Conservation (phyloP, 2,113 vertebrate genomes). For the rat (Rattus norvegicus) region DNA sequence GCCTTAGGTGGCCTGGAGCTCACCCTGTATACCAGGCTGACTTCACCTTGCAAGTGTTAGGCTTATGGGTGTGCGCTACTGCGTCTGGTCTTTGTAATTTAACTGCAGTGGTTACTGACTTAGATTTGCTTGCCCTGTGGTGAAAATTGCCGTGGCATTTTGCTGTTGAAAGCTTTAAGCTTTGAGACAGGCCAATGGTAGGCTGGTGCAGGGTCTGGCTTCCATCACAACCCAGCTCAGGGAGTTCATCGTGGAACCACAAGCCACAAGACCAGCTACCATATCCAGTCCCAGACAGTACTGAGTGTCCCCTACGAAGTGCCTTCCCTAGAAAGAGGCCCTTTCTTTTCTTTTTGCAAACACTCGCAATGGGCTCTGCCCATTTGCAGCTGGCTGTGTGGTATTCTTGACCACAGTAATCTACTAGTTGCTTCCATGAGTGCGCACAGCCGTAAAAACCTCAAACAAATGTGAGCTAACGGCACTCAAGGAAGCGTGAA, state of each 20-base stretch:
- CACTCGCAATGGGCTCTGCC: background rate
- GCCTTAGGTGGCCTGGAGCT: background rate
- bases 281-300: background rate
- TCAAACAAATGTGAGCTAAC: background rate
- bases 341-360: conserved; percentile 25
- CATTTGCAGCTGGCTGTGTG: background rate
- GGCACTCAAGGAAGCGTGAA: background rate
- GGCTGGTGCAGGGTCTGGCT: background rate
- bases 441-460: background rate
- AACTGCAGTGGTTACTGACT: background rate
- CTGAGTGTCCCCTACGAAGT: background rate
- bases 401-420: background rate
- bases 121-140: background rate
- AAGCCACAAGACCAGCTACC: background rate
- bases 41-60: background rate
- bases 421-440: background rate
- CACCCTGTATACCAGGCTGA: background rate
- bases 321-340: background rate
- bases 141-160: background rate
- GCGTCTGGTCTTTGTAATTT: background rate
- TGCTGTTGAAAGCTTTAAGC: background rate
- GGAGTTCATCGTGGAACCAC: background rate
- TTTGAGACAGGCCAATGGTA: background rate
- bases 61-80: background rate
- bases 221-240: background rate